A percentile compares a stretch with the other conserved stretches of the same genome.
These are phyloP conservation scores for Phaonia tiefii DNA, from an alignment of 2,888 invertebrate species.

Conservation along the genomic window DNA sequence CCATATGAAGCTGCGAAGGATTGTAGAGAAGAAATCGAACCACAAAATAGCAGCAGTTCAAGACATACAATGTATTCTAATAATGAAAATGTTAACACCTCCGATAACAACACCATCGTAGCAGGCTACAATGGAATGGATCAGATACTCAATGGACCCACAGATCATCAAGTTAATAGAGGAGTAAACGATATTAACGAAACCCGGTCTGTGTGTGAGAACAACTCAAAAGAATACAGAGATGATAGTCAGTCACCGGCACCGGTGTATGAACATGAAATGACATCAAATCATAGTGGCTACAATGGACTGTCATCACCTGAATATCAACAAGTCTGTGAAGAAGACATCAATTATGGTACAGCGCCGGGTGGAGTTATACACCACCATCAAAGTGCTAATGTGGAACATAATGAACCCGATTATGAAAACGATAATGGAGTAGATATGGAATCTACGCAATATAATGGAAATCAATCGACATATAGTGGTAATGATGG, in stretches of 20 bases:
- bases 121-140: too few species aligned
- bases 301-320: conserved; percentile 8
- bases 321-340: conserved; percentile 39
- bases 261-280: not conserved
- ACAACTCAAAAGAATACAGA: not conserved
- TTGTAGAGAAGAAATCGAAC: conserved; percentile 70
- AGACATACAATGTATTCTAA: too few species aligned
- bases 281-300: conserved; percentile 1
- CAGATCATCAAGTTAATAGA: not conserved
- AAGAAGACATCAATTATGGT: conserved; percentile 17
- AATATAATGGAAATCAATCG: not conserved
- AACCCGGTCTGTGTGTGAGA: not conserved
- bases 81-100: too few species aligned
- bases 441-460: not conserved
- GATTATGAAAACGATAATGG: conserved; percentile 36
- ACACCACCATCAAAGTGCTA: not conserved
- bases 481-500: conserved; percentile 22
- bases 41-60: conserved; percentile 3
- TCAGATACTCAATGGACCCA: not conserved
- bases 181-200: not conserved
- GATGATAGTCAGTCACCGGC: not conserved
- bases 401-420: not conserved
- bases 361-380: not conserved
- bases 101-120: too few species aligned
- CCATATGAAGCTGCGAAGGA: too few species aligned